Evolutionary conservation across 2,113 vertebrate species (phyloP), one percentile per base, ranked within the genome.

Genomic region (Benthochromis sp.): DNA sequence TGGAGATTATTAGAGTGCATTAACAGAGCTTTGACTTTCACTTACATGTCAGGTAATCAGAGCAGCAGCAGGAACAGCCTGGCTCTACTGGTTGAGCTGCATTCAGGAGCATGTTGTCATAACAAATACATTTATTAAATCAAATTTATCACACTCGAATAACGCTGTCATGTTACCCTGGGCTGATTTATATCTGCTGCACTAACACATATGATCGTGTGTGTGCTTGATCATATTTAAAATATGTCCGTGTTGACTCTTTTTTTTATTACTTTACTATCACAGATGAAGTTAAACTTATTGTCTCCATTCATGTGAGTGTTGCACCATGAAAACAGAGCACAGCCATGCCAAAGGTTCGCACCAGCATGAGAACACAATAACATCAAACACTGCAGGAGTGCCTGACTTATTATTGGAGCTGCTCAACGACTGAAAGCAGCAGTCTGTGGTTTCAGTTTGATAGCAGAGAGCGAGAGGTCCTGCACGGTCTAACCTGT

Each of bases 71-170:
- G 21, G 38, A 57, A 36, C 47, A 57, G 53, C 6, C 80, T 69
- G 63, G 83, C n/a, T 88, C 7, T 24, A 40, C 90, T 84, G 76
- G 89, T 90, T 38, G 17, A 63, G n/a, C 82, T 82, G 36, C 89
- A 83, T 89, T 86, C 29, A 59, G 9, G 11, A 4, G 9, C 16
- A 13, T 86, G 88, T 84, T 89, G 27, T 54, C 78, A 91, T 3
- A 85, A 89, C 71, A 89, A 69, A 83, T 63, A 78, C 24, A 43
- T 79, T 73, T 29, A 79, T 82, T 50, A 7, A 61, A 81, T 40
- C 19, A 21, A 19, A 47, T 16, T 8, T 12, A 34, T 52, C 19
- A 52, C 3, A 9, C 36, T 63, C 4, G n/a, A 80, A 59, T 29
- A 79, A 9, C 38, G 17, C 17, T 45, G 14, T 50, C 21, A 36